Evolutionary conservation across 2,113 vertebrate species (phyloP).

Genomic region (Lutjanus erythropterus): DNA sequence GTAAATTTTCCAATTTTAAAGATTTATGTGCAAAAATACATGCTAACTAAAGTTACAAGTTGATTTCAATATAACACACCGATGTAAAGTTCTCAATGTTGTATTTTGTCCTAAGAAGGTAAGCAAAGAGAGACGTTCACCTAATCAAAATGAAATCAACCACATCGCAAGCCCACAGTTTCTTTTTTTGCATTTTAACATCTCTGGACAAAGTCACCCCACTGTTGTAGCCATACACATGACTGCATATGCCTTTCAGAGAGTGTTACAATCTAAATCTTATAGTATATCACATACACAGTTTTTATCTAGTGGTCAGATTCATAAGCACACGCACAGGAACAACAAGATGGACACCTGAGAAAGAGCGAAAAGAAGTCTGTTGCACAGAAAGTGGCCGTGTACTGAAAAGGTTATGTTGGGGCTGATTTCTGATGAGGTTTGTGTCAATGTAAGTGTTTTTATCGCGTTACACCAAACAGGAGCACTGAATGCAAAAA

Average conservation of each 20-base stretch:
- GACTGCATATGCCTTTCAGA: slow-evolving; percentile 24
- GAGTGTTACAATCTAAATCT: slow-evolving; percentile 42
- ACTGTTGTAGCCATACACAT: neutral
- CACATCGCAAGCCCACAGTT: neutral
- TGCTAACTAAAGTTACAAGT: slow-evolving; percentile 9
- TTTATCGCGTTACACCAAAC: accelerated
- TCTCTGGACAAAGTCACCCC: slow-evolving; percentile 19
- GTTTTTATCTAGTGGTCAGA: slow-evolving; percentile 79
- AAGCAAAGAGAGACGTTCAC: neutral
- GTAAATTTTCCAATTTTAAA: slow-evolving; percentile 36
- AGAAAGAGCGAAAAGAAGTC: slow-evolving; percentile 26
- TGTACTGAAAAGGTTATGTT: neutral
- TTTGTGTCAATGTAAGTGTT: neutral
- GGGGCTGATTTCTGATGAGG: slow-evolving; percentile 12
- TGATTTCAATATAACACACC: slow-evolving; percentile 7
- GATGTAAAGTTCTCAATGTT: slow-evolving; percentile 21
- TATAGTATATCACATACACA: slow-evolving; percentile 54
- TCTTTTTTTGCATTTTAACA: slow-evolving; percentile 13
- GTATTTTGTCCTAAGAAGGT: neutral
- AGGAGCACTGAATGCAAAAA: neutral
- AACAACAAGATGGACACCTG: slow-evolving; percentile 66
- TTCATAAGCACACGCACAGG: slow-evolving; percentile 48
- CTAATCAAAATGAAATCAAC: neutral
- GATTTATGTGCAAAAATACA: slow-evolving; percentile 58
- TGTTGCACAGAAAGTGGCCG: neutral